phyloP scores from a whole-genome alignment of 2,797 vertebrate species.

The Sciurus carolinensis region DNA sequence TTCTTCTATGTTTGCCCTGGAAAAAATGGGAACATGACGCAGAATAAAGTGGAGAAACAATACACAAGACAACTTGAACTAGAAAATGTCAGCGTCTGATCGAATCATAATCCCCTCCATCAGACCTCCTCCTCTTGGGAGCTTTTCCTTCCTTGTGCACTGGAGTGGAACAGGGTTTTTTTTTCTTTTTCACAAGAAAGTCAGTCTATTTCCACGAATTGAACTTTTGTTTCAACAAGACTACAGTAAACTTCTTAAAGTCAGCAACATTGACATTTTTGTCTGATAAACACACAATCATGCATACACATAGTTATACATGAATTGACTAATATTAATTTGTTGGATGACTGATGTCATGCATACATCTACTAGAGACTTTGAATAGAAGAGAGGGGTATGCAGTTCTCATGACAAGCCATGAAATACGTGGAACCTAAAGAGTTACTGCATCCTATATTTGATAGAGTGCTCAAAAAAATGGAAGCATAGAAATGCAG shows the following conservation, averaged over 20 bases:
- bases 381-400: neutral
- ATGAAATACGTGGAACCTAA: neutral
- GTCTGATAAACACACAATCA: neutral
- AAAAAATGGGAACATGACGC: neutral
- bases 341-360: neutral
- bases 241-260: conserved; percentile 4
- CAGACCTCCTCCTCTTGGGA: neutral
- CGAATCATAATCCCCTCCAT: neutral
- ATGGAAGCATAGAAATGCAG: neutral
- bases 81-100: neutral
- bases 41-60: neutral
- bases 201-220: neutral
- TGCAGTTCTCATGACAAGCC: neutral
- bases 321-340: neutral
- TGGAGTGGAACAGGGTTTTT: neutral
- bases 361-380: neutral
- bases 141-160: neutral
- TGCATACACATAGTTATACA: neutral
- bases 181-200: neutral
- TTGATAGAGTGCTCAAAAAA: neutral
- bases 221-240: conserved; percentile 38
- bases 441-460: neutral
- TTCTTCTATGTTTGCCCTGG: neutral
- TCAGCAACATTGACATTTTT: neutral
- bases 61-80: neutral